Percentiles rank a stretch among this genome's conserved stretches.
phyloP scores from a whole-genome alignment of 2,888 invertebrate species.

The Diogma glabrata region DNA sequence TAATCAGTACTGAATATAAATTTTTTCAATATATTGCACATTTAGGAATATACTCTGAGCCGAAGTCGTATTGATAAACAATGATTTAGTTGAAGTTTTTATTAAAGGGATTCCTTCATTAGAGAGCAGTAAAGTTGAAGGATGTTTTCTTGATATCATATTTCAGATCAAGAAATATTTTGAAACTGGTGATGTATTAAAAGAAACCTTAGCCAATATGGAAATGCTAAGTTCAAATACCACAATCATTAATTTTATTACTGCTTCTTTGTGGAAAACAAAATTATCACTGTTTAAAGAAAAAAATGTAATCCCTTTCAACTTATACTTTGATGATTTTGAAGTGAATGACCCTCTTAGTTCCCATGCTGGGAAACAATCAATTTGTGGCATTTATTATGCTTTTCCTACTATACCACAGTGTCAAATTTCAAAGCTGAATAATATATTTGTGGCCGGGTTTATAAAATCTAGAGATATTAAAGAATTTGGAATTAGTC shows the following conservation, averaged over 20 bases:
- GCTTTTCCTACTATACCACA: no score
- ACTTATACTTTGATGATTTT: not conserved
- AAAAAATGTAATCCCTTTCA: not conserved
- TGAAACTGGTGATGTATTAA: not conserved
- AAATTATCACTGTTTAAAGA: not conserved
- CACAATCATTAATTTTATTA: not conserved
- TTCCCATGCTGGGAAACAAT: not conserved
- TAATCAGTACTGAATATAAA: not conserved
- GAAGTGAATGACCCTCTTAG: not conserved
- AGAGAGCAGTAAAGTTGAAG: not conserved
- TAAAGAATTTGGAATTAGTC: not conserved
- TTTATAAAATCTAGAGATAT: slow-evolving; percentile 1
- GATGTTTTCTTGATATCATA: not conserved
- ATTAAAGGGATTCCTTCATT: not conserved
- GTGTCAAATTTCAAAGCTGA: not conserved
- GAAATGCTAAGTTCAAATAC: not conserved
- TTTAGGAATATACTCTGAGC: not conserved
- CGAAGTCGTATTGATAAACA: not conserved
- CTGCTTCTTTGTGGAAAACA: not conserved
- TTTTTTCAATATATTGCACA: not conserved
- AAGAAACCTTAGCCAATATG: not conserved
- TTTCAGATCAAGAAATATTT: not conserved
- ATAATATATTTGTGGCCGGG: not conserved
- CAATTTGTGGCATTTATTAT: not conserved
- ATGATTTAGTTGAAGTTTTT: slow-evolving; percentile 4